phyloP scores from a whole-genome alignment of 1,140 invertebrate genomes.

The Ceratitis capitata region DNA sequence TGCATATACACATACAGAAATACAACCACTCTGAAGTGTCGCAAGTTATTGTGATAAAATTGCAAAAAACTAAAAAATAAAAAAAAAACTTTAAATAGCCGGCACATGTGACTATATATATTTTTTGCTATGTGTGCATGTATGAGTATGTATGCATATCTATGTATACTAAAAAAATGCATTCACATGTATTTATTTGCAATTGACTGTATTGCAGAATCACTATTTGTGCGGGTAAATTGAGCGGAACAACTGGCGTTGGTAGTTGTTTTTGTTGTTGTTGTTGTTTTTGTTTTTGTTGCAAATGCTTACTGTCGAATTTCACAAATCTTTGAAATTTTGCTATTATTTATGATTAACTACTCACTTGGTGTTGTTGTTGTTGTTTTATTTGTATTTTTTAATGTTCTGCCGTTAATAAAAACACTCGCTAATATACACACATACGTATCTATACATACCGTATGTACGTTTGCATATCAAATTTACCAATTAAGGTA shows the following conservation, averaged over 20 bases:
- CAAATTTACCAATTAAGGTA: not conserved
- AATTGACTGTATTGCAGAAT: not conserved
- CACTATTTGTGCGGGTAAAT: not conserved
- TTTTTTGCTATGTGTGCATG: too few relatives aligned
- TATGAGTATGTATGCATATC: too few relatives aligned
- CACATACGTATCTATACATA: too few relatives aligned
- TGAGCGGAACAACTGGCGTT: not conserved
- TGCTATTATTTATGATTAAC: not conserved
- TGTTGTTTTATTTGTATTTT: not conserved
- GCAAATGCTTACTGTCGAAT: not conserved
- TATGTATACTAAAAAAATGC: not conserved
- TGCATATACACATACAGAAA: not conserved
- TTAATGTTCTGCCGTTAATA: not conserved
- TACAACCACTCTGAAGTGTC: not conserved
- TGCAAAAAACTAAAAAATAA: too few relatives aligned
- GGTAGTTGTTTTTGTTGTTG: not conserved
- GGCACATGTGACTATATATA: too few relatives aligned
- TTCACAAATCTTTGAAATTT: constrained; percentile 6
- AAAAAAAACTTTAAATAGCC: too few relatives aligned
- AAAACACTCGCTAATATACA: too few relatives aligned
- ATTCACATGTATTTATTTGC: not conserved
- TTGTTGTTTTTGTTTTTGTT: not conserved
- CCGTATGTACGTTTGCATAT: not conserved
- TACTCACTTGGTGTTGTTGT: not conserved
- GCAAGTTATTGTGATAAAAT: not conserved